Evolutionary conservation across 2,113 vertebrate genomes (phyloP).

Genomic region (Pagrus major): DNA sequence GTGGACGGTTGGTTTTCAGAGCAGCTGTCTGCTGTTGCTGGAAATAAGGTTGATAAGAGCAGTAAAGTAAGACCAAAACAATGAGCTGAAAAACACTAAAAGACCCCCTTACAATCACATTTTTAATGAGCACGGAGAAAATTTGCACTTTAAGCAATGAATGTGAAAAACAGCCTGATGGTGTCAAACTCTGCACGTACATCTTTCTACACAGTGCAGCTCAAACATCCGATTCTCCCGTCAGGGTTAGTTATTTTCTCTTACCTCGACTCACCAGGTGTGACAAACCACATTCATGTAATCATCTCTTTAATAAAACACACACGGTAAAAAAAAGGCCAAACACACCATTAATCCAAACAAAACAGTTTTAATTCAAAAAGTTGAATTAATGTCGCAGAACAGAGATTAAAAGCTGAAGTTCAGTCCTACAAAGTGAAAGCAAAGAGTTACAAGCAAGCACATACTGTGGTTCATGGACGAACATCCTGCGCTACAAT

Average conservation of each 20-base stretch:
- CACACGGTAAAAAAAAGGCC: not conserved
- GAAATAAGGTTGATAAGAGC: not conserved
- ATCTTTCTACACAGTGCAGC: too few species aligned
- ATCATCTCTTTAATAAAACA: not conserved
- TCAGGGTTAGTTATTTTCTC: too few species aligned
- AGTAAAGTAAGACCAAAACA: not conserved
- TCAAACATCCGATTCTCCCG: too few species aligned
- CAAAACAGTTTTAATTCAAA: constrained; percentile 12
- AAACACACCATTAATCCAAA: not conserved
- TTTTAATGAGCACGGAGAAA: too few species aligned
- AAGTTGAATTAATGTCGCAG: constrained; percentile 1
- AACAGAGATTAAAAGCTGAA: constrained; percentile 10
- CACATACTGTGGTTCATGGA: constrained; percentile 6
- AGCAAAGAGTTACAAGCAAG: constrained; percentile 29
- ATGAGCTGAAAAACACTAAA: not conserved
- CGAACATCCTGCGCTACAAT: not conserved
- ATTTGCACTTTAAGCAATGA: too few species aligned
- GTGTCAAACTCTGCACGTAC: too few species aligned
- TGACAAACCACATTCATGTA: not conserved
- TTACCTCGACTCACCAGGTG: not conserved
- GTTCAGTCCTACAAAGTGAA: constrained; percentile 3
- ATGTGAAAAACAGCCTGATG: too few species aligned
- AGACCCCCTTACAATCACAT: too few species aligned
- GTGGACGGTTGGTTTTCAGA: too few species aligned
- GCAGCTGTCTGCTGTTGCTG: not conserved